Conservation (phyloP, 2,888 invertebrate species). For the Nymphalis urticae region DNA sequence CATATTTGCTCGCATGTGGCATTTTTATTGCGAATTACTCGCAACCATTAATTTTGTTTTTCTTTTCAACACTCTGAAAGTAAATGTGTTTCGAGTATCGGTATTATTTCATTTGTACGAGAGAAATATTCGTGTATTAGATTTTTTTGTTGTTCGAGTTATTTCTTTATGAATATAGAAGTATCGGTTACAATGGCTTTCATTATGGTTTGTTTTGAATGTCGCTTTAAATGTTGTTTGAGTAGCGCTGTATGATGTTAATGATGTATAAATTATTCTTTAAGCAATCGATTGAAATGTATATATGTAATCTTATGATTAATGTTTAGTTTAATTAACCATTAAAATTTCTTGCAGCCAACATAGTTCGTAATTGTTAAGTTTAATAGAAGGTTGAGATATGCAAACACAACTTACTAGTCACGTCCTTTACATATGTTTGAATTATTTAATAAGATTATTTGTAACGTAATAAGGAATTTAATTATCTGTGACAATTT, state of each 20-base stretch:
- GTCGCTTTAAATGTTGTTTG: slow-evolving; percentile 51
- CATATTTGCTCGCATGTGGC: slow-evolving; percentile 79
- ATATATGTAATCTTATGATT: background rate
- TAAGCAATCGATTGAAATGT: background rate
- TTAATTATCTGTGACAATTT: background rate
- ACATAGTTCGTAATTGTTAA: background rate
- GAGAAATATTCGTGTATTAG: slow-evolving; percentile 57
- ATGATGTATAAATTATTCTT: background rate
- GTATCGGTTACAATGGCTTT: slow-evolving; percentile 67
- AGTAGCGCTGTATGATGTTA: slow-evolving; percentile 38
- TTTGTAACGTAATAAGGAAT: background rate
- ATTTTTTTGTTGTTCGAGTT: slow-evolving; percentile 50
- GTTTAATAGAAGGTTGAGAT: too few species aligned
- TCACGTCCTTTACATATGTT: too few species aligned
- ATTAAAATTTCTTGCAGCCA: background rate
- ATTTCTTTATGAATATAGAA: slow-evolving; percentile 39
- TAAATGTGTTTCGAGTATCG: slow-evolving; percentile 65
- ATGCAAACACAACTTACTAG: too few species aligned
- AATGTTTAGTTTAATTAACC: background rate
- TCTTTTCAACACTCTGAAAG: slow-evolving; percentile 68
- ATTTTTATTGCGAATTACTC: slow-evolving; percentile 81
- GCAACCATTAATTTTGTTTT: slow-evolving; percentile 81
- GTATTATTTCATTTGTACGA: slow-evolving; percentile 52
- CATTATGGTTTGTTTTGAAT: slow-evolving; percentile 22
- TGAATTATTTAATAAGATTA: background rate